phyloP scores from a whole-genome alignment of 2,888 invertebrate genomes.

The Trisateles emortualis region DNA sequence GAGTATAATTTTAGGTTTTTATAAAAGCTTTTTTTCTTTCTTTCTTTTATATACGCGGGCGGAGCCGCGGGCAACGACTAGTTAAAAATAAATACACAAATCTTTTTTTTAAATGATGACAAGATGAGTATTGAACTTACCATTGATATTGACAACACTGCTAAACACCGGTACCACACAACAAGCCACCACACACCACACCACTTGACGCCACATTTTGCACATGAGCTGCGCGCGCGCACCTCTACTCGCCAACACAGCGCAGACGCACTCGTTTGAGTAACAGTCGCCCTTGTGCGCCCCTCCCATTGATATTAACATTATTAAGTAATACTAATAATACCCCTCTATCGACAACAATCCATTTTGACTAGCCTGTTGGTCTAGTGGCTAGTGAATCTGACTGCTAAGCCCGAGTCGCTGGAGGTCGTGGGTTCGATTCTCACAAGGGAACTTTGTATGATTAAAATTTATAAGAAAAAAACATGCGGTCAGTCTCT shows the following conservation, averaged over 20 bases:
- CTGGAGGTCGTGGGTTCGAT: too few relatives aligned
- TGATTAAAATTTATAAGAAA: too few relatives aligned
- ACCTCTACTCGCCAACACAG: not conserved
- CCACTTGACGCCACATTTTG: slow-evolving; percentile 35
- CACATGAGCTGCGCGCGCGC: slow-evolving; percentile 1
- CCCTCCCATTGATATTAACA: not conserved
- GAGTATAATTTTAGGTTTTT: too few relatives aligned
- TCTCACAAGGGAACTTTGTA: too few relatives aligned
- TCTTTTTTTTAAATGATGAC: not conserved
- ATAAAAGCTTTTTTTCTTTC: too few relatives aligned
- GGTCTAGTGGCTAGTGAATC: too few relatives aligned
- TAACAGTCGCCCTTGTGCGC: slow-evolving; percentile 11
- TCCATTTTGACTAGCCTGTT: too few relatives aligned
- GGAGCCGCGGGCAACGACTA: too few relatives aligned
- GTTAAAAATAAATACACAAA: too few relatives aligned
- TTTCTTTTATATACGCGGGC: too few relatives aligned
- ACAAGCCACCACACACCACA: slow-evolving; percentile 35
- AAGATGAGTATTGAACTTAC: slow-evolving; percentile 34
- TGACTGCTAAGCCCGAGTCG: too few relatives aligned
- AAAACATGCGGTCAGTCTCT: too few relatives aligned
- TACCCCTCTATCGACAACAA: not conserved
- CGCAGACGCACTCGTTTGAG: not conserved
- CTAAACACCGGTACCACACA: slow-evolving; percentile 25
- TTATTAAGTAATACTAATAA: slow-evolving; percentile 1
- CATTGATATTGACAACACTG: slow-evolving; percentile 53